Evolutionary conservation across 2,888 invertebrate species (phyloP).

Genomic region (Venustoraphidia nigricollis): DNA sequence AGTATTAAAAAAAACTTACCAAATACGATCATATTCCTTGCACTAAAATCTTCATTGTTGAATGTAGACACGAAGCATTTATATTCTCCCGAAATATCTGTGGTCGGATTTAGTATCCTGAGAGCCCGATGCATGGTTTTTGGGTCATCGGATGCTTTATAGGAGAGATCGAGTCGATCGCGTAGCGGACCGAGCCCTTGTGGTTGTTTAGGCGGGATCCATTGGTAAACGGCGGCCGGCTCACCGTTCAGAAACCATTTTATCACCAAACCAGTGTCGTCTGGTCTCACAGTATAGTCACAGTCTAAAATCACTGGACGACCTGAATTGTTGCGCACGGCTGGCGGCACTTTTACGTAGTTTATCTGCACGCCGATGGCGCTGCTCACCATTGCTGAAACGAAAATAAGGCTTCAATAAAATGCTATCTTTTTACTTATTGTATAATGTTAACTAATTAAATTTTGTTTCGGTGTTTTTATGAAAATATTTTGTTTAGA

Average conservation of each 20-base stretch:
- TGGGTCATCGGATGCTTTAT: slow-evolving; percentile 47
- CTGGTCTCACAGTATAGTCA: slow-evolving; percentile 44
- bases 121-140: slow-evolving; percentile 56
- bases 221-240: slow-evolving; percentile 58
- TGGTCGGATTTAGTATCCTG: slow-evolving; percentile 47
- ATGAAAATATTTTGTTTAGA: too few relatives aligned
- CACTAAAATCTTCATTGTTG: slow-evolving; percentile 47
- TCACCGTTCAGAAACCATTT: slow-evolving; percentile 60
- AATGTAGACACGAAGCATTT: slow-evolving; percentile 57
- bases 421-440: too few relatives aligned
- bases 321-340: slow-evolving; percentile 24
- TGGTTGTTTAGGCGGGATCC: slow-evolving; percentile 56
- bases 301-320: slow-evolving; percentile 50
- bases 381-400: background rate
- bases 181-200: slow-evolving; percentile 43
- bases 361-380: slow-evolving; percentile 23
- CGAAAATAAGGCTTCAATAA: background rate
- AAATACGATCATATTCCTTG: slow-evolving; percentile 48
- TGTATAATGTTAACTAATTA: too few relatives aligned
- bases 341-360: slow-evolving; percentile 25
- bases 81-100: slow-evolving; percentile 56
- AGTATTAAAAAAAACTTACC: slow-evolving; percentile 30
- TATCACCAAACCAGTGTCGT: slow-evolving; percentile 52
- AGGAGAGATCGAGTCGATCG: slow-evolving; percentile 43
- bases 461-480: too few relatives aligned